phyloP scores from a whole-genome alignment of 1,140 invertebrate species.

The Aricia agestis region DNA sequence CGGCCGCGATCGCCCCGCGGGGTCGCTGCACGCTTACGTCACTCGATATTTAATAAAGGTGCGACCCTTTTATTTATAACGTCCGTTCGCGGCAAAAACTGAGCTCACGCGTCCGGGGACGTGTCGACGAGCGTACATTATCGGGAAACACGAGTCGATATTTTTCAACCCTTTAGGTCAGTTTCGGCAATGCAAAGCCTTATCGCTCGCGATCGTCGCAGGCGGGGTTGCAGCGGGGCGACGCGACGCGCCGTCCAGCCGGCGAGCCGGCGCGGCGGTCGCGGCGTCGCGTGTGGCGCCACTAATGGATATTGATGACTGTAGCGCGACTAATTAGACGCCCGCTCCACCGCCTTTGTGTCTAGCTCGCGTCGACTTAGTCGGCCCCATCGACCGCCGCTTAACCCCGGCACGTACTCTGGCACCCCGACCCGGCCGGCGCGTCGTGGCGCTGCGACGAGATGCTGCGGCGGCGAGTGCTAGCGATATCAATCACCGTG shows the following conservation, averaged over 20 bases:
- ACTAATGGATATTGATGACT: constrained; percentile 72
- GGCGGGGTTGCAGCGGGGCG: constrained; percentile 19
- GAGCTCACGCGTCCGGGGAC: background rate
- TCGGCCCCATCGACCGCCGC: background rate
- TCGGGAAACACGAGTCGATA: constrained; percentile 14
- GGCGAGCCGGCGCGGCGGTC: constrained; percentile 51
- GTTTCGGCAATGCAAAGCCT: constrained; percentile 48
- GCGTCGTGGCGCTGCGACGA: constrained; percentile 17
- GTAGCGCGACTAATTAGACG: constrained; percentile 65
- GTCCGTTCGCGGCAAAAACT: constrained; percentile 13
- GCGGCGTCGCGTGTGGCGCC: constrained; percentile 67
- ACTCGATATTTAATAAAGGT: constrained; percentile 61
- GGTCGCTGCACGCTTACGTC: constrained; percentile 56
- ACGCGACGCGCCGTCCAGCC: constrained; percentile 28
- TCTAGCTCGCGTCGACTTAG: constrained; percentile 28
- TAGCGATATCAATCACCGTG: constrained; percentile 68
- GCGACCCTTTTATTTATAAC: constrained; percentile 33
- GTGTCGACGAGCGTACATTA: background rate
- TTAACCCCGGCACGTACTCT: background rate
- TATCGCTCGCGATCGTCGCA: constrained; percentile 38
- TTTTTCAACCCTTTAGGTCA: constrained; percentile 20
- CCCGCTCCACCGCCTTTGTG: constrained; percentile 46
- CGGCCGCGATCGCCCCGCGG: constrained; percentile 52
- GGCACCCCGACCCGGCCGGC: background rate
- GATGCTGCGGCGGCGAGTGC: constrained; percentile 28